A percentile compares a stretch with the other conserved stretches of the same genome.
phyloP scores from a whole-genome alignment of 2,797 vertebrate species.

The Phaenicophaeus curvirostris region DNA sequence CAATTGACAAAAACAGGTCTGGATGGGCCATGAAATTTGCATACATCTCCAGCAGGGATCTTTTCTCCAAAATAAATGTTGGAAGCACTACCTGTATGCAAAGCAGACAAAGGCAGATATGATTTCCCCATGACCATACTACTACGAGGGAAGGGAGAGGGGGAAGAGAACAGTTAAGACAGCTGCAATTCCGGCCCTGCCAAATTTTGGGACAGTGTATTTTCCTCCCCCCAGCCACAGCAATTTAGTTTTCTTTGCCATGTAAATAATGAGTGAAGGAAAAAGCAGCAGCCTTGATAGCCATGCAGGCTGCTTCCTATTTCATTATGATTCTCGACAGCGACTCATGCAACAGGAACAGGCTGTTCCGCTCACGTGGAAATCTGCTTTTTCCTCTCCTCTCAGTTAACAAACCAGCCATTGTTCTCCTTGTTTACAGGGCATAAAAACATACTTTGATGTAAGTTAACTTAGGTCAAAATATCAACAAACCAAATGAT shows the following conservation, averaged over 20 bases:
- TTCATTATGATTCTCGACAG: not conserved
- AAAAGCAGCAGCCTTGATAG: not conserved
- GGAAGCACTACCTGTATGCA: conserved; percentile 88
- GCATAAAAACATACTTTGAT: not conserved
- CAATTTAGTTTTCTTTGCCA: not conserved
- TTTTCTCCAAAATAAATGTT: conserved; percentile 95
- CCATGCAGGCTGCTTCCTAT: not conserved
- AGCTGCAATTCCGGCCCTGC: not conserved
- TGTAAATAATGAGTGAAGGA: not conserved
- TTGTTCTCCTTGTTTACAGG: not conserved
- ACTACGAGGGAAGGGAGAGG: not conserved
- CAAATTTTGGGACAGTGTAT: accelerated
- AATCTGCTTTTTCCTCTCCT: not conserved
- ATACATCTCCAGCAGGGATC: conserved; percentile 96
- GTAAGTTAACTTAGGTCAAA: not conserved
- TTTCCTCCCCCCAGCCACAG: not conserved
- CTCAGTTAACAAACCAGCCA: not conserved
- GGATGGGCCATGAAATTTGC: conserved; percentile 97
- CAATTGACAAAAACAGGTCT: conserved; percentile 91
- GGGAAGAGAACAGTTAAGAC: not conserved
- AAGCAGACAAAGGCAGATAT: conserved; percentile 58
- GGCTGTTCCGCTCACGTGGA: not conserved
- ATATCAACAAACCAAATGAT: not conserved
- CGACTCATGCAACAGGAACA: not conserved
- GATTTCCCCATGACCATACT: not conserved